phyloP scores from a whole-genome alignment of 2,888 invertebrate species.

The Xestia xanthographa region DNA sequence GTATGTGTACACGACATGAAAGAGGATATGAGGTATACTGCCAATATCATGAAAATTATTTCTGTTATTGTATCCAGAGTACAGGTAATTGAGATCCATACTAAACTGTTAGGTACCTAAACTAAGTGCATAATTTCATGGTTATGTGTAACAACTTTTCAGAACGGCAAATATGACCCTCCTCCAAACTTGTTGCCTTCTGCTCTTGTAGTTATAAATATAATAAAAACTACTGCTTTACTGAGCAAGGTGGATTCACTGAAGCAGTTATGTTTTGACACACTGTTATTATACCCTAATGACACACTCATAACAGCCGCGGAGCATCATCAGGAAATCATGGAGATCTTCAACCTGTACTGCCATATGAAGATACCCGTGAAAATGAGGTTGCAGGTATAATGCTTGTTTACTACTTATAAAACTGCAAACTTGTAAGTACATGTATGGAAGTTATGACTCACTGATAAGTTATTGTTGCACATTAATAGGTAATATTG shows the following conservation, averaged over 20 bases:
- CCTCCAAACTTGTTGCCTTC: conserved; percentile 73
- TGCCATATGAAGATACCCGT: conserved; percentile 64
- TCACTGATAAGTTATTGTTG: conserved; percentile 2
- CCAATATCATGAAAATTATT: conserved; percentile 73
- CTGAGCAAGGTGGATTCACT: conserved; percentile 70
- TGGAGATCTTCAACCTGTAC: conserved; percentile 73
- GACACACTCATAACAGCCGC: conserved; percentile 68
- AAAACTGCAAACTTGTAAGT: conserved; percentile 10
- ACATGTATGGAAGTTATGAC: neutral
- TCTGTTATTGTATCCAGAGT: conserved; percentile 74
- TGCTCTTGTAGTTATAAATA: conserved; percentile 74
- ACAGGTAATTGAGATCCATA: conserved; percentile 71
- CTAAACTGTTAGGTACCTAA: neutral
- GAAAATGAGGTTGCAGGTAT: conserved; percentile 72
- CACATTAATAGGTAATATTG: neutral
- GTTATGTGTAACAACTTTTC: conserved; percentile 48
- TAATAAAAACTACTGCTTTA: conserved; percentile 72
- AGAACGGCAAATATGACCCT: conserved; percentile 62
- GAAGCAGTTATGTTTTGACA: conserved; percentile 74
- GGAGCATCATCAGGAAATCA: conserved; percentile 65
- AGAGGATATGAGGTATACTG: conserved; percentile 73
- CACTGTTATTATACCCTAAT: conserved; percentile 77
- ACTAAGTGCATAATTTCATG: neutral
- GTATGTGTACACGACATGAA: conserved; percentile 76
- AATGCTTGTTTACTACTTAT: conserved; percentile 1